Evolutionary conservation across 1,140 invertebrate species (phyloP), one percentile per base, ranked within the genome.

Genomic region (Ceratitis capitata): DNA sequence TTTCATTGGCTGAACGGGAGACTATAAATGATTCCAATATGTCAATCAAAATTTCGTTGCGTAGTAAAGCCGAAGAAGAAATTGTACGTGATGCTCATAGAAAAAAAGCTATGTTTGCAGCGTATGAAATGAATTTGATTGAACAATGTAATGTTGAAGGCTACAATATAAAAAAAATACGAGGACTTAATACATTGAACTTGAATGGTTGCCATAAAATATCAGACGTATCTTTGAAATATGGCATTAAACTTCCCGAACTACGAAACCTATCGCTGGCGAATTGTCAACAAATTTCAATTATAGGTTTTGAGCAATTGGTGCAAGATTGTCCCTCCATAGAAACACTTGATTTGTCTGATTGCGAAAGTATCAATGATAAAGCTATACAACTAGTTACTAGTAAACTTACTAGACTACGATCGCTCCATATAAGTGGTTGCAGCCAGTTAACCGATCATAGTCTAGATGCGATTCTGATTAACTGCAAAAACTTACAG

Each of bases 351-450:
- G 94, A 95, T 89, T 89, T 96, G 10, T 93, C 92, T 64, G 92
- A 94, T 86, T 96, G 95, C 91, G 93, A 94, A 89, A 94, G 94
- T 87, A 93, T 95, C 58, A 94, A 94, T 87, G 95, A 96, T 91
- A 92, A 93, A 86, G 94, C 94, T 56, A 93, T 96, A 29, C 91
- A 93, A 85, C 92, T 93, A 85, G 90, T 96, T 39, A 93, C 94
- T 1, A 93, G 92, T 84, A 93, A 92, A 64, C 90, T 95, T 19
- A 92, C 92, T 7, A 93, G 95, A 87, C 89, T 96, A 14, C 93
- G 94, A 64, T 92, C 93, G 85, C 90, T 96, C 32, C 92, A 95
- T 89, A 91, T 96, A 5, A 93, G 95, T 92, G 94, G 94, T 74
- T 96, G 95, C 90, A 94, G 93, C 87, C 93, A 94, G 87, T 87